phyloP scores from a whole-genome alignment of 2,113 vertebrate genomes.

The Sula dactylatra region DNA sequence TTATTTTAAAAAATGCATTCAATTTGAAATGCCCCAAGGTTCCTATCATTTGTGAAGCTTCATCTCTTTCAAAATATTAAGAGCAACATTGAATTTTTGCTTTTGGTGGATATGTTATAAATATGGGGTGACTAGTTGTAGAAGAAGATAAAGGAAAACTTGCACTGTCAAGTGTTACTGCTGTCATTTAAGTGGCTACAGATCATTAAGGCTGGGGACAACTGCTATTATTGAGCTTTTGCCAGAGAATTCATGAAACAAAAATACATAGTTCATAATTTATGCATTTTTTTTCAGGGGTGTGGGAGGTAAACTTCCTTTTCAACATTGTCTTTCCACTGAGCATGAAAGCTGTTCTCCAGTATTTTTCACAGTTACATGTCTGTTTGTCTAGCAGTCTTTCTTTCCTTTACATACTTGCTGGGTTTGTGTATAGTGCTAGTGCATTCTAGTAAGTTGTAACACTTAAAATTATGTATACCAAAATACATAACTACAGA shows the following conservation, averaged over 20 bases:
- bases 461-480: background rate
- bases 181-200: background rate
- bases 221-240: background rate
- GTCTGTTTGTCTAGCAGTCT: background rate
- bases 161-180: background rate
- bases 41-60: constrained; percentile 26
- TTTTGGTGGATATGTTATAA: constrained; percentile 9
- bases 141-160: background rate
- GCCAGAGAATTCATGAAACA: background rate
- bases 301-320: background rate
- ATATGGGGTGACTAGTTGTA: background rate
- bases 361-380: background rate
- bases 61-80: constrained; percentile 29
- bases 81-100: background rate
- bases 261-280: background rate
- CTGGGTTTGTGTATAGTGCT: background rate
- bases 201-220: background rate
- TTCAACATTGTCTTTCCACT: background rate
- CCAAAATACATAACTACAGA: background rate
- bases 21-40: constrained; percentile 58
- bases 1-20: constrained; percentile 42
- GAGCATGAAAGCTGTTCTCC: background rate
- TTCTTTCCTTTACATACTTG: background rate
- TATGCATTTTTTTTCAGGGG: background rate
- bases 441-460: background rate